Conservation (phyloP, 23 tunicate genomes). For the Aplidium turbinatum region DNA sequence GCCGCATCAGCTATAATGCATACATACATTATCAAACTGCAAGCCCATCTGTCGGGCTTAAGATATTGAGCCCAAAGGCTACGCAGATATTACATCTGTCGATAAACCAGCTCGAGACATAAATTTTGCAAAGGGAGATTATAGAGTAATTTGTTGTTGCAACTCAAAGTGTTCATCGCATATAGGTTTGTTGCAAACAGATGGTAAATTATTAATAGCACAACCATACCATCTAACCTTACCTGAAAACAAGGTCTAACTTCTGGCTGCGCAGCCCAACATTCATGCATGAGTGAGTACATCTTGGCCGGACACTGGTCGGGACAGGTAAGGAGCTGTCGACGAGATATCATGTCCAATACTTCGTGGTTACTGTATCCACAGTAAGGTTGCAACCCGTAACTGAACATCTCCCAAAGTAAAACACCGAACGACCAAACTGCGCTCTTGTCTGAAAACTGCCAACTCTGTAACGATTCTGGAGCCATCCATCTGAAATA, state of each 20-base stretch:
- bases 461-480: constrained; percentile 63
- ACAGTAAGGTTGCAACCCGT: constrained; percentile 92
- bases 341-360: constrained; percentile 63
- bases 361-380: constrained; percentile 96
- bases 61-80: too few species aligned
- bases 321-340: constrained; percentile 80
- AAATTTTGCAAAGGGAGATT: too few species aligned
- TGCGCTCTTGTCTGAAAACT: constrained; percentile 62
- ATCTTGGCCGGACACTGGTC: constrained; percentile 88
- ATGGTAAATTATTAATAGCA: too few species aligned
- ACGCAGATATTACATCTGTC: too few species aligned
- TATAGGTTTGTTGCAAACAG: too few species aligned
- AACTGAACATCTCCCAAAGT: constrained; percentile 90
- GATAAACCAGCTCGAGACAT: too few species aligned
- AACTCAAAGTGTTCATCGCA: too few species aligned
- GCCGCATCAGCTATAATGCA: too few species aligned
- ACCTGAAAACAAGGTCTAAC: constrained; percentile 75
- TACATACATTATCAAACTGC: too few species aligned
- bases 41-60: too few species aligned
- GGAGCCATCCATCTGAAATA: constrained; percentile 93
- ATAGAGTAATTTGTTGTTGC: too few species aligned
- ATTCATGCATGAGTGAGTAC: constrained; percentile 82
- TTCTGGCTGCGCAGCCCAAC: constrained; percentile 63
- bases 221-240: too few species aligned
- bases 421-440: constrained; percentile 94